Base-by-base conservation (phyloP, 2,888 invertebrate genomes). In the Adineta ricciae region DNA sequence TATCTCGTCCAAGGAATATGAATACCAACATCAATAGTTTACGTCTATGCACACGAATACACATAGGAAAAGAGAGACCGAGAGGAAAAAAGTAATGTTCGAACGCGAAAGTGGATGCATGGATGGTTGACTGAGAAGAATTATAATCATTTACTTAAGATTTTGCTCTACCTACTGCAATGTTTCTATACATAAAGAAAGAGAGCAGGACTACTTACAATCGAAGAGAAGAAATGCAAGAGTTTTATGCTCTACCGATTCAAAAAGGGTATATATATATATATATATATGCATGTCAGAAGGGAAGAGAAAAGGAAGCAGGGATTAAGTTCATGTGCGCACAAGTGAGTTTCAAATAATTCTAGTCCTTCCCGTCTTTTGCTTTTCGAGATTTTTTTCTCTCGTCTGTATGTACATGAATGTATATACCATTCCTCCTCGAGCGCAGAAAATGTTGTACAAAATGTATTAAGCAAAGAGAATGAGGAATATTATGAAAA, bases 111-210 rank as follows among this genome's bases (percentile, higher is more conserved):
- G 64, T 64, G 32, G 64, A 64, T 64, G 64, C 64, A 64, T 64
- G 64, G 64, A 64, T 64, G 64, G 64, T 36, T 64, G 64, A 64
- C 64, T 64, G 64, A 64, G 64, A 64, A 64, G 64, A 64, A 64
- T 64, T 64, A 64, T 64, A 64, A 64, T 64, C 32, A 64, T 64
- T 64, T 64, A 64, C 64, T 64, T 64, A 64, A 64, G 64, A 64
- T 64, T 64, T 64, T 64, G 64, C 64, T 64, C 64, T 19, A 64
- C 64, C 64, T 64, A 64, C 32, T 32, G 64, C 64, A 36, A 64
- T 64, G 32, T 27, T 64, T 27, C 14, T 3, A 27, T 32, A 19
- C 19, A 32, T 64, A 5, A 32, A 36, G 64, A 32, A 64, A 64
- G 32, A 64, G 32, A 64, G 64, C 16, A 36, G 32, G 32, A 64